phyloP scores from a whole-genome alignment of 2,888 invertebrate genomes.

The Taphrorychus bicolor region DNA sequence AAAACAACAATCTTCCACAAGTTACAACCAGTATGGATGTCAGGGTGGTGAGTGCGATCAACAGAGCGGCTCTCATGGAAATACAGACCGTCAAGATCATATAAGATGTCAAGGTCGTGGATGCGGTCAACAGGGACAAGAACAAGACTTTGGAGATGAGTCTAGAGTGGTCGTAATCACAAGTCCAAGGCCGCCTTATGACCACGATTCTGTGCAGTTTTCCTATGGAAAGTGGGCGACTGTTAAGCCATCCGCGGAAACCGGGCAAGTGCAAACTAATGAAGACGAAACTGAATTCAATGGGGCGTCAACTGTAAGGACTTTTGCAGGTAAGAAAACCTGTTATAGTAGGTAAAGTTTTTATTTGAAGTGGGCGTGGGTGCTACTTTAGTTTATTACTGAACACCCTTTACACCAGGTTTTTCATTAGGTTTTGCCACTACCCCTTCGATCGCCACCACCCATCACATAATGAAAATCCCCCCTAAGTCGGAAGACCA shows the following conservation, averaged over 20 bases:
- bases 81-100: no score
- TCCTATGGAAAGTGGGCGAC: not conserved
- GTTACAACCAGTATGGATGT: no score
- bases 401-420: not conserved
- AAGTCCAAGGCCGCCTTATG: not conserved
- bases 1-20: not conserved
- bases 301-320: not conserved
- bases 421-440: not conserved
- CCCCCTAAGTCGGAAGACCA: conserved; percentile 1
- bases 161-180: not conserved
- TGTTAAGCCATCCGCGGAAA: not conserved
- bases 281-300: not conserved
- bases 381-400: not conserved
- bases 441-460: not conserved
- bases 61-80: no score
- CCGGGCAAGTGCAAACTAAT: not conserved
- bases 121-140: not conserved
- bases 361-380: no score
- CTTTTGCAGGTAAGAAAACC: not conserved
- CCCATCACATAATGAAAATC: conserved; percentile 18
- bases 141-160: not conserved
- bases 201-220: not conserved
- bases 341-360: no score
- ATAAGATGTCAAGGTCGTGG: not conserved
- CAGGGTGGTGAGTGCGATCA: no score